These are phyloP conservation scores for Drosophila trapezifrons DNA, from an alignment of 1,140 invertebrate species.

Conservation along the genomic window DNA sequence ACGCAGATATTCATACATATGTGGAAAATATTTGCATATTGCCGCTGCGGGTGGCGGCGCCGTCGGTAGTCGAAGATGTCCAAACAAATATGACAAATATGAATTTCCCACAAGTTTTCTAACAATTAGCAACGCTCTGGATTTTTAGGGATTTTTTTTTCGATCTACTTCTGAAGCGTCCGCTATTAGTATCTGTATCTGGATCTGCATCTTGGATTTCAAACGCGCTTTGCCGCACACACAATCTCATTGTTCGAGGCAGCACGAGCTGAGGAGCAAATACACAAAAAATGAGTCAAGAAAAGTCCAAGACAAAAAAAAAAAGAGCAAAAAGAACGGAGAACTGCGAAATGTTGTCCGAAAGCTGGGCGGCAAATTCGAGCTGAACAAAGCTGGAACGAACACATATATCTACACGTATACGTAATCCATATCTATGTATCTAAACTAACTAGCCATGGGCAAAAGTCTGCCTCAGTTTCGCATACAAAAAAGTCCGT, in stretches of 20 bases:
- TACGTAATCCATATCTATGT: constrained; percentile 61
- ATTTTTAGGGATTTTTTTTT: constrained; percentile 38
- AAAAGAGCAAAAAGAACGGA: constrained; percentile 5
- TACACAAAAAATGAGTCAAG: constrained; percentile 46
- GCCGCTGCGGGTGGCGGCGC: constrained; percentile 34
- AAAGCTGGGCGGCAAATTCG: constrained; percentile 69
- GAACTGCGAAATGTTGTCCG: constrained; percentile 49
- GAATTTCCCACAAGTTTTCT: constrained; percentile 34
- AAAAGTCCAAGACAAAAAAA: constrained; percentile 37
- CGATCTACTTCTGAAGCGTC: constrained; percentile 7
- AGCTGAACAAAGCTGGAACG: constrained; percentile 43
- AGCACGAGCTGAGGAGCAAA: constrained; percentile 54
- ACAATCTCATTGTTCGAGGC: constrained; percentile 57
- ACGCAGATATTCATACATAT: constrained; percentile 59
- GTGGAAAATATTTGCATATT: constrained; percentile 76
- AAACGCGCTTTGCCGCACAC: constrained; percentile 51
- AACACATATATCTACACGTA: constrained; percentile 28
- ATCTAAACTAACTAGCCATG: constrained; percentile 73
- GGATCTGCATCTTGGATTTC: constrained; percentile 53
- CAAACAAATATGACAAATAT: constrained; percentile 76
- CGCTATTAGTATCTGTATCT: constrained; percentile 8
- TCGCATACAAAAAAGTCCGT: constrained; percentile 49
- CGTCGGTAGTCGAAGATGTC: constrained; percentile 56
- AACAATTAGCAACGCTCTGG: constrained; percentile 62
- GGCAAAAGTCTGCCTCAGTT: constrained; percentile 63